Conservation (phyloP, 2,113 vertebrate genomes). For the Atractosteus spatula region DNA sequence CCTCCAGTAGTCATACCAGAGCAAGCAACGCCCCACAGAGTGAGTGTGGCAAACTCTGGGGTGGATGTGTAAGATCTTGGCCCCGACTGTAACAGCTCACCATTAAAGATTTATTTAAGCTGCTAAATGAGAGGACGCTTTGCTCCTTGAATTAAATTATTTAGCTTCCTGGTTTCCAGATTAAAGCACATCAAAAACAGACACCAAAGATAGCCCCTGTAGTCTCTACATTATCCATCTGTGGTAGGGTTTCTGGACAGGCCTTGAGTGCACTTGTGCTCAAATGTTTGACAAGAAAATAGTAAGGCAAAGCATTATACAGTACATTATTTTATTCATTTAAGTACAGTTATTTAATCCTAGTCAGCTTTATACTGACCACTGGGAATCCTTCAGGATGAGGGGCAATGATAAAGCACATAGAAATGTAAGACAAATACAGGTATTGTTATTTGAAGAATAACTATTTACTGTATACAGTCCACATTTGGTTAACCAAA, state of each 20-base stretch:
- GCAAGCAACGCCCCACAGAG: not conserved
- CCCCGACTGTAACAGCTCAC: not conserved
- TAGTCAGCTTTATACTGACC: no score
- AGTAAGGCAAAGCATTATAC: no score
- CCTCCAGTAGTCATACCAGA: no score
- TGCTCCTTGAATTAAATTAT: conserved; percentile 49
- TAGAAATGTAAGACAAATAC: no score
- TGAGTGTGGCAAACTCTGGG: not conserved
- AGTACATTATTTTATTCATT: no score
- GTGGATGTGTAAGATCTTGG: conserved; percentile 4
- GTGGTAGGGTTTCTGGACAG: conserved; percentile 19
- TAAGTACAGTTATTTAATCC: no score
- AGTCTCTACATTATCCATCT: conserved; percentile 31
- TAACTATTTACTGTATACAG: no score
- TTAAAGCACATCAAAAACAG: not conserved
- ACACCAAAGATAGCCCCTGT: conserved; percentile 8
- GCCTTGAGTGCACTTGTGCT: conserved; percentile 13
- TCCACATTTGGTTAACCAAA: no score
- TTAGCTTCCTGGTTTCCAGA: conserved; percentile 32
- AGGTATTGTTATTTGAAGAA: no score
- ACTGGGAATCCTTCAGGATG: no score
- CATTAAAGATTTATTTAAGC: conserved; percentile 34
- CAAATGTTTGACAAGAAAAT: not conserved
- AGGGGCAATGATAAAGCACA: no score
- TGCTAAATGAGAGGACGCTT: conserved; percentile 51